phyloP scores from a whole-genome alignment of 2,888 invertebrate species.

The Scaptomyza cyrtandrae region DNA sequence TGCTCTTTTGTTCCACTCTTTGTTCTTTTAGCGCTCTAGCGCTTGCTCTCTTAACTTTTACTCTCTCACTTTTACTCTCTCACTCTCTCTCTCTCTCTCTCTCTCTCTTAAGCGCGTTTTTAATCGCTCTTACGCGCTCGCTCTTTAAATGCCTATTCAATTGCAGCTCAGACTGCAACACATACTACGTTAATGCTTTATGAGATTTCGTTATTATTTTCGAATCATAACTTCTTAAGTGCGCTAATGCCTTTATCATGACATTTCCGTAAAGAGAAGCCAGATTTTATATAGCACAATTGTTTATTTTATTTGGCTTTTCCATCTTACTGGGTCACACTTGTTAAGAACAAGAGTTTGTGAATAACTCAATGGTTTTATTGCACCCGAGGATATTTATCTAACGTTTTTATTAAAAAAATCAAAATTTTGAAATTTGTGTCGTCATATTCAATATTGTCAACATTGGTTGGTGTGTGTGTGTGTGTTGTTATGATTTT shows the following conservation, averaged over 20 bases:
- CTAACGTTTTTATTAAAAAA: too few species aligned
- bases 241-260: too few species aligned
- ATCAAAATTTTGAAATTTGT: conserved; percentile 55
- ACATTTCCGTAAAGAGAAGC: too few species aligned
- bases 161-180: conserved; percentile 16
- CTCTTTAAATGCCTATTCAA: conserved; percentile 35
- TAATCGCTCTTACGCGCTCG: conserved; percentile 14
- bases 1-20: conserved; percentile 49
- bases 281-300: too few species aligned
- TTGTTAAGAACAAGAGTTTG: too few species aligned
- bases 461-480: conserved; percentile 4
- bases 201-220: too few species aligned
- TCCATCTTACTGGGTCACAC: too few species aligned
- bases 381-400: too few species aligned
- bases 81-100: conserved; percentile 22
- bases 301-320: too few species aligned
- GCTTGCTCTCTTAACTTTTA: conserved; percentile 5
- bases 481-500: not conserved
- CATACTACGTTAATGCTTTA: too few species aligned
- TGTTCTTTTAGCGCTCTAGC: conserved; percentile 15
- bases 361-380: too few species aligned
- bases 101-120: conserved; percentile 26
- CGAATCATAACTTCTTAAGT: too few species aligned
- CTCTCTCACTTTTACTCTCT: conserved; percentile 1
- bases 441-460: conserved; percentile 59